A percentile compares a stretch with the other conserved stretches of the same genome.
Evolutionary conservation across 1,140 invertebrate species (phyloP).

Genomic region (Ruditapes philippinarum): DNA sequence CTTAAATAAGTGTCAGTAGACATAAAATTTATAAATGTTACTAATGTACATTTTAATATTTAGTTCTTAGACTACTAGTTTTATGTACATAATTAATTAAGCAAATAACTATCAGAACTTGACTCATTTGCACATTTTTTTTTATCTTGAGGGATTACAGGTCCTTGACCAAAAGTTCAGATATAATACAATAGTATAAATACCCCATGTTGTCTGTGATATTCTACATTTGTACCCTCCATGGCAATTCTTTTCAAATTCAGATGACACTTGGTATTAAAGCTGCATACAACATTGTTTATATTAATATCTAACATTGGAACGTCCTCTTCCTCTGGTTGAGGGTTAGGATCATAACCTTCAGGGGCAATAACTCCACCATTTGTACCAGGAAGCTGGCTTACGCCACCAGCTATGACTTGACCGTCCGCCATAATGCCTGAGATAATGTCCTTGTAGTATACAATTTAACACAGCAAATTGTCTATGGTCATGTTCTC

Average conservation of each 20-base stretch:
- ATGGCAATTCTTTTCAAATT: constrained; percentile 98
- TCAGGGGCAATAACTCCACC: constrained; percentile 22
- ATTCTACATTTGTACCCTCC: constrained; percentile 97
- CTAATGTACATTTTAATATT: too few relatives aligned
- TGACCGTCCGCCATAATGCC: not conserved
- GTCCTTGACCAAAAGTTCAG: too few relatives aligned
- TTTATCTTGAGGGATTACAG: too few relatives aligned
- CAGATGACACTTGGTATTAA: constrained; percentile 98
- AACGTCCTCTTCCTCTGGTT: constrained; percentile 37
- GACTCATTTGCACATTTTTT: too few relatives aligned
- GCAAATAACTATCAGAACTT: too few relatives aligned
- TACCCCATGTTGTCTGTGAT: constrained; percentile 96
- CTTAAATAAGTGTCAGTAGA: too few relatives aligned
- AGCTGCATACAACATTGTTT: constrained; percentile 99
- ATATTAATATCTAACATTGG: constrained; percentile 93
- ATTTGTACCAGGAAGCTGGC: not conserved
- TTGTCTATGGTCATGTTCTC: not conserved
- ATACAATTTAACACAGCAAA: not conserved
- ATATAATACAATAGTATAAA: too few relatives aligned
- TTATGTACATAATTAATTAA: too few relatives aligned
- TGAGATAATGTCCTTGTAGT: not conserved
- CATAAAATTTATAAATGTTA: too few relatives aligned
- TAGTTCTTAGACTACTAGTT: too few relatives aligned
- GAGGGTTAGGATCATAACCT: not conserved
- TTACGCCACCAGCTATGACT: not conserved